Base-by-base conservation (phyloP, 1,140 invertebrate genomes). In the Anoplolepis gracilipes region DNA sequence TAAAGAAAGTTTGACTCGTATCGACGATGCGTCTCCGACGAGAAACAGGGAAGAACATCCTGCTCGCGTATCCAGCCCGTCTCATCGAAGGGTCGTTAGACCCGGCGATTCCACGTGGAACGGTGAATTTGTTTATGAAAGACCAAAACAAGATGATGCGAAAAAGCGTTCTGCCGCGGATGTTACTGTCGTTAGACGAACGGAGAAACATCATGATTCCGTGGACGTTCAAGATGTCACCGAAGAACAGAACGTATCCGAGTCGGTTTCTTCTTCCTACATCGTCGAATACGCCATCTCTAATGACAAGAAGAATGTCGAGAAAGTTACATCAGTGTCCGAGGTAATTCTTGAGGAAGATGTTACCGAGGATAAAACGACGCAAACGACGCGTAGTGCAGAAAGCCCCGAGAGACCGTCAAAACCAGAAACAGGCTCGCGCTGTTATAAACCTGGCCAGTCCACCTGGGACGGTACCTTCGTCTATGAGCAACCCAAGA, bases 381-480 rank as follows among this genome's bases (percentile, higher is more conserved):
- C 6, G 11, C 42, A 16, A 19, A 42, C 30, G 6, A 25, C 6
- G 11, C 42, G 70, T 0, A 10, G 42, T 13, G 10, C 57, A 0
- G 57, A 4, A 30, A 85, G 69, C 28, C 75, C 82, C 4, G 77
- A 82, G 7, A 86, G 59, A 28, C 28, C 49, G 0, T 0, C 42
- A 7, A 33, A 55, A 25, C 53, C 25, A 0, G 85, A 89, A 3
- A 67, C 46, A 5, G 39, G 67, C 0, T 7, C 22, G n/a, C 75
- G 91, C 49, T 90, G 91, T 8, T 76, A 79, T 0, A 91, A 79
- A 72, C 92, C 88, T 0, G 92, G 92, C 0, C 90, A 92, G 11
- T 93, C 92, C 0, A 75, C 89, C 2, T 94, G 92, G 93, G 92
- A 94, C 46, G 92, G 93, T 1, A 92, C 87, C 8, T 93, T 93